Evolutionary conservation across 2,113 vertebrate genomes (phyloP).

Genomic region (Gasterosteus nipponicus): DNA sequence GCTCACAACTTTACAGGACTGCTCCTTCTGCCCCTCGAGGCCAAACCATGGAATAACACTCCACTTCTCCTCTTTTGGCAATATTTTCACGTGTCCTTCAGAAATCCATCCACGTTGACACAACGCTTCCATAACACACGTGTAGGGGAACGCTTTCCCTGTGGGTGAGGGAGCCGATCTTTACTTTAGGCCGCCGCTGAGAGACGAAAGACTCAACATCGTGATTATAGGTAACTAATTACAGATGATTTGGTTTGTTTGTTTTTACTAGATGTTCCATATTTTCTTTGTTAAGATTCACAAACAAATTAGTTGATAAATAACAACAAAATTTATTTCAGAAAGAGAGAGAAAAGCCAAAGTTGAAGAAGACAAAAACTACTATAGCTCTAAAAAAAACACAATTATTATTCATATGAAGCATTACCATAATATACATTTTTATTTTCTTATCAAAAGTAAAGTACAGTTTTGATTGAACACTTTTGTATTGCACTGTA

Average conservation of each 20-base stretch:
- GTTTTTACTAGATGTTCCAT: constrained; percentile 90
- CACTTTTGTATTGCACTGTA: constrained; percentile 91
- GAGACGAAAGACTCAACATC: constrained; percentile 78
- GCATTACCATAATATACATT: constrained; percentile 86
- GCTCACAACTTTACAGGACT: constrained; percentile 55
- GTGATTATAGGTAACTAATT: constrained; percentile 86
- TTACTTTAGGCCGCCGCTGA: constrained; percentile 63
- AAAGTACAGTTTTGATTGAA: constrained; percentile 87
- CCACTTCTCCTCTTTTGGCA: constrained; percentile 60
- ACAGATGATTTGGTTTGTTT: constrained; percentile 88
- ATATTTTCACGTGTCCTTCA: constrained; percentile 67
- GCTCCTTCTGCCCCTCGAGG: constrained; percentile 63
- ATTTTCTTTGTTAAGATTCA: constrained; percentile 89
- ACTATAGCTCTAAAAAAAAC: constrained; percentile 81
- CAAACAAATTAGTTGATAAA: constrained; percentile 78
- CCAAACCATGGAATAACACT: constrained; percentile 71
- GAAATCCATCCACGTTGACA: constrained; percentile 66
- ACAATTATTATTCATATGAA: constrained; percentile 82
- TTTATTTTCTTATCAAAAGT: constrained; percentile 90
- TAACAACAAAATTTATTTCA: constrained; percentile 71
- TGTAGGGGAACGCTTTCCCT: constrained; percentile 43
- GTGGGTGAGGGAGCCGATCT: constrained; percentile 59
- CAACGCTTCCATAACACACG: constrained; percentile 46
- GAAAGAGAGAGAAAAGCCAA: constrained; percentile 85
- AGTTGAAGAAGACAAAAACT: constrained; percentile 87